Base-by-base conservation (phyloP, 2,888 invertebrate genomes). In the Sesamia inferens region DNA sequence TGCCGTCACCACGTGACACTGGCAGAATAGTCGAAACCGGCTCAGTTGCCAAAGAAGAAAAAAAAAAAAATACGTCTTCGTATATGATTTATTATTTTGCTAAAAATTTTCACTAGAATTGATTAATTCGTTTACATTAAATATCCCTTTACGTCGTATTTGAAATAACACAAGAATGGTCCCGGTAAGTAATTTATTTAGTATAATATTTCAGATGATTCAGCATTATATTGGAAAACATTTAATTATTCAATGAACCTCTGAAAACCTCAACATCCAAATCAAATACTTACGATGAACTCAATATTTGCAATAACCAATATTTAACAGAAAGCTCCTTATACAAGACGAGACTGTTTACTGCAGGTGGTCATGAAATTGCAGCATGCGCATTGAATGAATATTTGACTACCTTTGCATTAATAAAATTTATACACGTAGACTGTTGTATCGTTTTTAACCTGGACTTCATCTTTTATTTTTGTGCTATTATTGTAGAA, bases 21-120 rank as follows among this genome's bases (percentile, higher is more conserved):
- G n/a, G n/a, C n/a, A n/a, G n/a, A n/a, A n/a, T n/a, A n/a, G n/a
- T n/a, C n/a, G n/a, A n/a, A n/a, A n/a, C n/a, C n/a, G n/a, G n/a
- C n/a, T n/a, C n/a, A n/a, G n/a, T n/a, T n/a, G n/a, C n/a, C n/a
- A n/a, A n/a, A n/a, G n/a, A n/a, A n/a, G n/a, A n/a, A n/a, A n/a
- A n/a, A n/a, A n/a, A n/a, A n/a, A n/a, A n/a, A n/a, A n/a, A n/a
- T 66, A 31, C 48, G 5, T 58, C 22, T 64, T 51, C 42, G n/a
- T 74, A n/a, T 64, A 42, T 68, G 76, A 61, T 77, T 65, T 69
- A 51, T 58, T 77, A 62, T 77, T 69, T 65, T 67, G 22, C n/a
- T 55, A 47, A 13, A 57, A 11, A 62, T 0, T 24, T 62, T 67
- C 14, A 22, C 14, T 63, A 14, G 0, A 58, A 51, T 63, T 63